A percentile compares a stretch with the other conserved stretches of the same genome.
Conservation (phyloP, 2,113 vertebrate genomes). For the Coturnix japonica region DNA sequence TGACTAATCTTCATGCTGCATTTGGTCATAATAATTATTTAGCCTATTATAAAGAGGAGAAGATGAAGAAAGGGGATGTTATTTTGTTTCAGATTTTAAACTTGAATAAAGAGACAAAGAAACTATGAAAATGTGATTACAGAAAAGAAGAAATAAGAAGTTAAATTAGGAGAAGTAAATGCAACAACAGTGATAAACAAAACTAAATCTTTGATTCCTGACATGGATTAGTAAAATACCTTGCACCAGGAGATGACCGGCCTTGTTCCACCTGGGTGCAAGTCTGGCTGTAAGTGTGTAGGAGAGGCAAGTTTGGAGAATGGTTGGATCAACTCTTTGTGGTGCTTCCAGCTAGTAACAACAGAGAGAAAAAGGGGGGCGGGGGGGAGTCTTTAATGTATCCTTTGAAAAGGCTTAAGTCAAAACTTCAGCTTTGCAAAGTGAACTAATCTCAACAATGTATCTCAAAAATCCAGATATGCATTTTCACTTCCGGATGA, state of each 20-base stretch:
- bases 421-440: neutral
- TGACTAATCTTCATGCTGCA: neutral
- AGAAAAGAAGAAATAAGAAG: neutral
- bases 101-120: neutral
- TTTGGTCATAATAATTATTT: neutral
- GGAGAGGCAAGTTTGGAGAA: conserved; percentile 87
- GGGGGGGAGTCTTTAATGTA: neutral
- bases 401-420: neutral
- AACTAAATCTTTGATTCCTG: neutral
- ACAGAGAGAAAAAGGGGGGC: neutral
- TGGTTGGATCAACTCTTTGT: conserved; percentile 76
- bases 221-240: conserved; percentile 72
- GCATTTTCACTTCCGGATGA: neutral
- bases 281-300: conserved; percentile 83
- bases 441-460: neutral
- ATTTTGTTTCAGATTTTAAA: neutral
- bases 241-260: conserved; percentile 85
- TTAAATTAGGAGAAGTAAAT: neutral
- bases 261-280: conserved; percentile 89
- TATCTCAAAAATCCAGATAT: neutral
- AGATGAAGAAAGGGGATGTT: neutral
- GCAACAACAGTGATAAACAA: neutral
- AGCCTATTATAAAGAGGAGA: neutral
- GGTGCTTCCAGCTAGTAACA: conserved; percentile 77
- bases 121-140: neutral